Conservation (phyloP, 1,140 invertebrate genomes). For the Cotesia chilonis region DNA sequence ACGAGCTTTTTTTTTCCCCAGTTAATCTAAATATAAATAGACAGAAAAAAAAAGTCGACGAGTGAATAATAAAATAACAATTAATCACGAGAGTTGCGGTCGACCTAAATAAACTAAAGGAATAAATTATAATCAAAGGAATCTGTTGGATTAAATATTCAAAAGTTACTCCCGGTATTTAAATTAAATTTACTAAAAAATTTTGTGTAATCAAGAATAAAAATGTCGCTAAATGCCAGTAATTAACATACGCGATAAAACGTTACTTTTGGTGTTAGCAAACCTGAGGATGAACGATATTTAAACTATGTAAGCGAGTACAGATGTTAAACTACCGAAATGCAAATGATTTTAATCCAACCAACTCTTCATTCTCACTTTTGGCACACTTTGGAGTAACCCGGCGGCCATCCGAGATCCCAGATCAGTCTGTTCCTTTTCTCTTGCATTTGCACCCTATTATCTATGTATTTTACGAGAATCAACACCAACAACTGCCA, state of each 20-base stretch:
- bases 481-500: background rate
- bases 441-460: background rate
- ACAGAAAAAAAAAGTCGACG: no score
- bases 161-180: no score
- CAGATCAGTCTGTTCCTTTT: background rate
- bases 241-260: background rate
- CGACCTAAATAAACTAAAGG: no score
- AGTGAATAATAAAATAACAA: no score
- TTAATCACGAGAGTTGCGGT: no score
- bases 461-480: no score
- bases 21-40: no score
- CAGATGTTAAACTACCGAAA: constrained; percentile 32
- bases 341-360: constrained; percentile 37
- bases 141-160: no score
- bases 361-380: background rate
- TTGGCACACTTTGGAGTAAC: background rate
- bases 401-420: no score
- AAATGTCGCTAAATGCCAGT: background rate
- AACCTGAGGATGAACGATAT: background rate
- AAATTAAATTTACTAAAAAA: no score
- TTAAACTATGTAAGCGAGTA: constrained; percentile 6
- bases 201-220: background rate
- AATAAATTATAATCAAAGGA: no score
- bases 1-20: background rate
- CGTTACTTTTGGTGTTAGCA: background rate